phyloP scores from a whole-genome alignment of 2,113 vertebrate genomes.

The Mirza zaza region DNA sequence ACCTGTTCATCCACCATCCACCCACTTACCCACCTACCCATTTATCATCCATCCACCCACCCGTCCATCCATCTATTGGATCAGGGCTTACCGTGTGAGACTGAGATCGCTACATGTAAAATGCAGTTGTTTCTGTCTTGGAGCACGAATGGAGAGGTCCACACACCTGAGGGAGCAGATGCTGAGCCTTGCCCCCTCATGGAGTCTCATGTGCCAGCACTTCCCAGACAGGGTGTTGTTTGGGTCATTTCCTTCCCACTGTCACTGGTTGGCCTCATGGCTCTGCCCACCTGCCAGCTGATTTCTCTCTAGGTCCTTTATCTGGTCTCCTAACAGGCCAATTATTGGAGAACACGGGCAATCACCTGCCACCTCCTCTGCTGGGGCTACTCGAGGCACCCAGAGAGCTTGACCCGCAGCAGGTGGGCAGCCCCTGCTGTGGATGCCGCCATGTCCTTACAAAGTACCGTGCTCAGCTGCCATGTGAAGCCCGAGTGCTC shows the following conservation, averaged over 20 bases:
- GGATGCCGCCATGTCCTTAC: too few relatives aligned
- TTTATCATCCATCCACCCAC: neutral
- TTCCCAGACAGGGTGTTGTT: neutral
- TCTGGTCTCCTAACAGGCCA: neutral
- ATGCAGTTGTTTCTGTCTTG: neutral
- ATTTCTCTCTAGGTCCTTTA: neutral
- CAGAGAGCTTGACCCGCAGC: neutral
- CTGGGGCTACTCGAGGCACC: neutral
- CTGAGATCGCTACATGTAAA: neutral
- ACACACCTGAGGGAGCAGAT: neutral
- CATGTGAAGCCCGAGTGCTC: too few relatives aligned
- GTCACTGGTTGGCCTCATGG: neutral
- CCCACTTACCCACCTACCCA: too few relatives aligned
- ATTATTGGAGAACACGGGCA: neutral
- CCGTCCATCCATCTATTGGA: neutral
- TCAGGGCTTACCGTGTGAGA: too few relatives aligned
- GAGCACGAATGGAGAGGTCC: neutral
- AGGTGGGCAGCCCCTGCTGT: too few relatives aligned
- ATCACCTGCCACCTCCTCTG: neutral
- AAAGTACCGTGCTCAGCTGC: neutral
- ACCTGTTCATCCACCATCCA: rapidly evolving
- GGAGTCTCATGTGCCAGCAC: neutral
- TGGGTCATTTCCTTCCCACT: too few relatives aligned
- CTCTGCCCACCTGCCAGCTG: neutral
- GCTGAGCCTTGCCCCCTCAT: neutral